Evolutionary conservation across 2,797 vertebrate genomes (phyloP).

Genomic region (Anas bernieri): DNA sequence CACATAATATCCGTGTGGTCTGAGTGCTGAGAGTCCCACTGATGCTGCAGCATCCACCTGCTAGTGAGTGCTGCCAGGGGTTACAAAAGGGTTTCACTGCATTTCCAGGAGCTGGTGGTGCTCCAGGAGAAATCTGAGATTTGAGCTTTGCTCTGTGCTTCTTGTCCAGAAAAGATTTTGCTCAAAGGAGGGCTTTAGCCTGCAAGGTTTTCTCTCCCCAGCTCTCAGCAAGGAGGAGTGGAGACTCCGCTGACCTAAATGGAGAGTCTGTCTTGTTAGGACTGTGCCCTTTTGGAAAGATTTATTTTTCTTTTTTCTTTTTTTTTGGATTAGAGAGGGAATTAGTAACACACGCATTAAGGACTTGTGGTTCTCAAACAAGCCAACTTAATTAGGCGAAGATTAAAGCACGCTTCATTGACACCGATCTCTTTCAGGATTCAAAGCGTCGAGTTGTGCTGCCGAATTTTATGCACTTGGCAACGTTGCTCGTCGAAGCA

Average conservation of each 20-base stretch:
- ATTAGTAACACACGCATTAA: neutral
- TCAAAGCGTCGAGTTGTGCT: neutral
- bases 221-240: neutral
- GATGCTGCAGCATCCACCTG: neutral
- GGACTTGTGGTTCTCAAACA: neutral
- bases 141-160: neutral
- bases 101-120: neutral
- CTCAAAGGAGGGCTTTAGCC: neutral
- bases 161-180: neutral
- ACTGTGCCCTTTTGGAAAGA: neutral
- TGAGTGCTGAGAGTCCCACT: neutral
- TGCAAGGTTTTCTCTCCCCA: neutral
- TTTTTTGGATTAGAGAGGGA: neutral
- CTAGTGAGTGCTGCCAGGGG: neutral
- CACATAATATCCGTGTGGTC: neutral
- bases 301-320: neutral
- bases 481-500: neutral
- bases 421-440: neutral
- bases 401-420: neutral
- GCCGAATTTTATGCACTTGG: neutral
- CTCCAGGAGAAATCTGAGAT: neutral
- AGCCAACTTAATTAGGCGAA: slow-evolving; percentile 4
- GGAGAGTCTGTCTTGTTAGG: neutral
- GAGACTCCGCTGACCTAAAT: neutral
- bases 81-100: neutral